These are phyloP conservation scores for Bilobella aurantiaca DNA, from an alignment of 1,140 invertebrate species.

Conservation along the genomic window DNA sequence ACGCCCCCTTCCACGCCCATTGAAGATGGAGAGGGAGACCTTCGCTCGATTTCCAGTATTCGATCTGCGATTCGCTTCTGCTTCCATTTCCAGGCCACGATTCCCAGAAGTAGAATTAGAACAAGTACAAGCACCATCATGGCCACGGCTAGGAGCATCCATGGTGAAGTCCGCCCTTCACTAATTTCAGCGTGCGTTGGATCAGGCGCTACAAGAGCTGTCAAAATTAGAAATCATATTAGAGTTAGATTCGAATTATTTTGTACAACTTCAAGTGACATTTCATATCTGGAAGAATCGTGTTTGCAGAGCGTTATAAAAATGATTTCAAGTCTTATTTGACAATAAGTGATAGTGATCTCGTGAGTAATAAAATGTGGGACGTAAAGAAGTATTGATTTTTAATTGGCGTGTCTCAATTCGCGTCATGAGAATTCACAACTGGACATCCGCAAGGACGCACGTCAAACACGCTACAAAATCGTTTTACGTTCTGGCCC, in stretches of 20 bases:
- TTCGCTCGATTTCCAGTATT: conserved; percentile 3
- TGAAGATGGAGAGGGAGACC: conserved; percentile 15
- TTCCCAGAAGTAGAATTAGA: conserved; percentile 18
- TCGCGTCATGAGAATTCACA: not conserved
- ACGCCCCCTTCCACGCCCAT: conserved; percentile 33
- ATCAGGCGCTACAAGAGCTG: conserved; percentile 19
- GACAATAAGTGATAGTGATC: not conserved
- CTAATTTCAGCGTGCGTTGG: not conserved
- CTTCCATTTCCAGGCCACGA: conserved; percentile 33
- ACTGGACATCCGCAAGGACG: not conserved
- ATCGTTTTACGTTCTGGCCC: too few relatives aligned
- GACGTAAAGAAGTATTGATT: not conserved
- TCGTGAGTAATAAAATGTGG: not conserved
- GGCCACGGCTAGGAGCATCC: conserved; percentile 24
- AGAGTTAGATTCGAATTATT: too few relatives aligned
- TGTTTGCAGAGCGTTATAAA: too few relatives aligned
- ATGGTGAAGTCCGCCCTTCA: conserved; percentile 16
- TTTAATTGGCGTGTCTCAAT: not conserved
- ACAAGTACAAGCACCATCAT: conserved; percentile 19
- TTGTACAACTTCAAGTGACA: too few relatives aligned
- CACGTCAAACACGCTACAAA: not conserved
- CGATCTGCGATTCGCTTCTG: conserved; percentile 13
- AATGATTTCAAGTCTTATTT: too few relatives aligned
- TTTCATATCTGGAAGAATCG: too few relatives aligned
- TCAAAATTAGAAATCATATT: too few relatives aligned